Evolutionary conservation across 2,888 invertebrate genomes (phyloP).

Genomic region (Paralinhomoeus sp.): DNA sequence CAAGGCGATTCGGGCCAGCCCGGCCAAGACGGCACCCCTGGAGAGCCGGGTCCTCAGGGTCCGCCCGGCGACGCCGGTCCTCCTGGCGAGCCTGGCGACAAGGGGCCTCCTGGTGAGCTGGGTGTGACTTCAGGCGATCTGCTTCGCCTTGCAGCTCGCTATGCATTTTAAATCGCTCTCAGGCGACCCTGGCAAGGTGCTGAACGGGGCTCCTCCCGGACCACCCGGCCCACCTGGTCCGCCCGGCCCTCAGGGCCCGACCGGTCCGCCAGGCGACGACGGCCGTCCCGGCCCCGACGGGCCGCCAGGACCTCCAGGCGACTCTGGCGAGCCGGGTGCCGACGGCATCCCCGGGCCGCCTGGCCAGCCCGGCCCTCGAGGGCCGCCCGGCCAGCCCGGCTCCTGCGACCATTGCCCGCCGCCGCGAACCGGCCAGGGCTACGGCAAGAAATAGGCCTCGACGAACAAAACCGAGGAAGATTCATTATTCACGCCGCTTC

Average conservation of each 20-base stretch:
- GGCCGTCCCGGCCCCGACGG: constrained; percentile 14
- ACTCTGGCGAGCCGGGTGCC: not conserved
- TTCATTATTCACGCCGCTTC: too few species aligned
- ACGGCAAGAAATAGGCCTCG: constrained; percentile 3
- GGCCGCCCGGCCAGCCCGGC: constrained; percentile 12
- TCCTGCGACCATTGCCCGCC: constrained; percentile 23
- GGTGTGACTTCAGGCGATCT: too few species aligned
- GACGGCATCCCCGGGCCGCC: constrained; percentile 2
- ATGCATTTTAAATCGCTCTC: too few species aligned
- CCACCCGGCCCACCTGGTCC: constrained; percentile 7
- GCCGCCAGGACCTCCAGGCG: not conserved
- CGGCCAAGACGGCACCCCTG: constrained; percentile 11
- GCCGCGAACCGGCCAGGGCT: not conserved
- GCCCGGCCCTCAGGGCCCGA: constrained; percentile 6
- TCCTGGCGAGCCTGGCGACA: constrained; percentile 12
- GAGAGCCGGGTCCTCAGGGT: constrained; percentile 15
- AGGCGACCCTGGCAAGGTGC: too few species aligned
- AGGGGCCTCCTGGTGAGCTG: constrained; percentile 12
- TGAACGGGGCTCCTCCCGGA: constrained; percentile 15
- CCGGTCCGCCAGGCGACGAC: constrained; percentile 12
- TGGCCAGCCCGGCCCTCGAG: constrained; percentile 7
- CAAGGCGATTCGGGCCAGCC: constrained; percentile 17
- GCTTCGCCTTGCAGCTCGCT: too few species aligned
- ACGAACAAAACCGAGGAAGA: too few species aligned
- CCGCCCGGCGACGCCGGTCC: constrained; percentile 19